Evolutionary conservation across 2,797 vertebrate genomes (phyloP).

Genomic region (Rhinoraja longicauda): DNA sequence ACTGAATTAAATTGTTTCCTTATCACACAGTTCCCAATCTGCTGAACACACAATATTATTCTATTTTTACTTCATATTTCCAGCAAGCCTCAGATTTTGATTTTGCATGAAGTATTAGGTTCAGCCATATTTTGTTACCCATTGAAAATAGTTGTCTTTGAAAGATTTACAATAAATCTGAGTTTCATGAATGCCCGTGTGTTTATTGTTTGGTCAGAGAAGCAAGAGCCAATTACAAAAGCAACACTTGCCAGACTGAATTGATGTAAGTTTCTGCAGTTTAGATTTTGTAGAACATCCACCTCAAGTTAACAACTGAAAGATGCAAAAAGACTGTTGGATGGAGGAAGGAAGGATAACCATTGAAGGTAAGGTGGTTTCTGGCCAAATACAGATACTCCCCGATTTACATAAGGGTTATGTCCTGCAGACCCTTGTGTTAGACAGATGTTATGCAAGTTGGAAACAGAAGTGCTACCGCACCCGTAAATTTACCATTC

Average conservation of each 20-base stretch:
- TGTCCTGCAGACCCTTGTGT: too few species aligned
- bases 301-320: background rate
- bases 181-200: background rate
- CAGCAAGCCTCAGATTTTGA: too few species aligned
- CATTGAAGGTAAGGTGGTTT: background rate
- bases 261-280: background rate
- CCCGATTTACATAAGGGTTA: too few species aligned
- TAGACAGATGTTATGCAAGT: too few species aligned
- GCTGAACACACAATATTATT: too few species aligned
- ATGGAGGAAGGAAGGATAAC: background rate
- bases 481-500: too few species aligned
- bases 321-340: background rate
- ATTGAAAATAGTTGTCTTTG: background rate
- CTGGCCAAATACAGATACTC: background rate
- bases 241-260: background rate
- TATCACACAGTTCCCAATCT: too few species aligned
- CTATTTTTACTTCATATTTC: too few species aligned
- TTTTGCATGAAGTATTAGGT: too few species aligned
- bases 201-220: background rate
- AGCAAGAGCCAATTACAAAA: background rate
- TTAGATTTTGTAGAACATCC: background rate
- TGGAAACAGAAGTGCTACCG: too few species aligned
- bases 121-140: background rate
- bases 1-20: too few species aligned
- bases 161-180: background rate